Evolutionary conservation across 2,888 invertebrate species (phyloP), one percentile per base, ranked within the genome.

Genomic region (Axea sp.): DNA sequence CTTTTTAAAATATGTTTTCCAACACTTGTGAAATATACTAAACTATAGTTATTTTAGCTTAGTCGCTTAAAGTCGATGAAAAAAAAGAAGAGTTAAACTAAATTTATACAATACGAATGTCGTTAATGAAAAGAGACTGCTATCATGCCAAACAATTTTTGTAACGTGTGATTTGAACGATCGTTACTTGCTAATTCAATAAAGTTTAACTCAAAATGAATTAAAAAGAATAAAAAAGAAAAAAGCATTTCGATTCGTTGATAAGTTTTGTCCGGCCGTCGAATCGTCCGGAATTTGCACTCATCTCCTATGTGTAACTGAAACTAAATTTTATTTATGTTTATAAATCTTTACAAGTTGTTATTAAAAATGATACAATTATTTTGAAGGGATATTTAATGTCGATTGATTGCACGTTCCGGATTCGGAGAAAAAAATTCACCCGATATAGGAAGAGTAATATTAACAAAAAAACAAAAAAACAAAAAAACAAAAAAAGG

Each of bases 221-320:
- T 7, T 24, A 1, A 33, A 31, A 19, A 0, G 6, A 19, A 39
- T 7, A 22, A 15, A 19, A 26, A 19, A 53, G n/a, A 31, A 22
- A 15, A 19, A 26, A 19, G 49, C 8, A 31, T 51, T 59, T 62
- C 65, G 67, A 69, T 76, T 79, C 69, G 79, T 78, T 74, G 55
- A 79, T 75, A 76, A 60, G 71, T 76, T 82, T 82, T 81, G 80
- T 77, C 80, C 80, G 62, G 65, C 57, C 76, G 77, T 77, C 76
- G 74, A 79, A 76, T 62, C 53, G 62, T 83, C 79, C 79, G 78
- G 75, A 77, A 77, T 78, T 73, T 78, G 79, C 79, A 79, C 51
- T 71, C 71, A 65, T 64, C 45, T 45, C 7, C 3, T 26, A 51
- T 47, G 8, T 26, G 7, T 14, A 14, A 35, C 35, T 43, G 22